Conservation (phyloP, 2,888 invertebrate species). For the Tortrix viridana region DNA sequence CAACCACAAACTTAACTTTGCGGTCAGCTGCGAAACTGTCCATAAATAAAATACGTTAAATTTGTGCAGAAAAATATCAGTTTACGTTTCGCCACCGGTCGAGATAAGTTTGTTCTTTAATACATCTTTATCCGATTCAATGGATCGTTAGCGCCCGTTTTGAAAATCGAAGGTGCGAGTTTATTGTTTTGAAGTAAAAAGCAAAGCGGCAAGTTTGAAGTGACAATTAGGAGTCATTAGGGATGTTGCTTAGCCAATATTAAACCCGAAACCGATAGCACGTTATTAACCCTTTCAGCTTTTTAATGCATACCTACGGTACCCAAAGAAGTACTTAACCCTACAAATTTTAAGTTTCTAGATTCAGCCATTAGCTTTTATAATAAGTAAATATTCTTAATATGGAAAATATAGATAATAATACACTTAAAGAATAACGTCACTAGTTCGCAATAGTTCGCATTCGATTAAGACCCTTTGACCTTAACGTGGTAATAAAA, state of each 20-base stretch:
- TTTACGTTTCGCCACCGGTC: conserved; percentile 5
- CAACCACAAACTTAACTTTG: conserved; percentile 13
- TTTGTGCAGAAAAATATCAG: background rate
- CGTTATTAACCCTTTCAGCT: too few species aligned
- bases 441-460: background rate
- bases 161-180: conserved; percentile 57
- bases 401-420: too few species aligned
- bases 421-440: too few species aligned
- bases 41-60: background rate
- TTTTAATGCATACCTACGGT: too few species aligned
- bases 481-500: conserved; percentile 48
- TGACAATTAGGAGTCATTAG: conserved; percentile 30
- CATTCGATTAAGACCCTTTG: background rate
- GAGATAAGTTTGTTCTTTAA: conserved; percentile 56
- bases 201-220: conserved; percentile 38
- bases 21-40: background rate
- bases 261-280: too few species aligned
- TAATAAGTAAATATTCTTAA: too few species aligned
- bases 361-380: too few species aligned
- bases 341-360: too few species aligned
- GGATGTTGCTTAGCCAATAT: background rate
- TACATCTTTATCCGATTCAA: conserved; percentile 78
- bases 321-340: too few species aligned
- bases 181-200: conserved; percentile 42
- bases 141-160: conserved; percentile 67